phyloP scores from a whole-genome alignment of 2,888 invertebrate genomes.

The Melieria omissa region DNA sequence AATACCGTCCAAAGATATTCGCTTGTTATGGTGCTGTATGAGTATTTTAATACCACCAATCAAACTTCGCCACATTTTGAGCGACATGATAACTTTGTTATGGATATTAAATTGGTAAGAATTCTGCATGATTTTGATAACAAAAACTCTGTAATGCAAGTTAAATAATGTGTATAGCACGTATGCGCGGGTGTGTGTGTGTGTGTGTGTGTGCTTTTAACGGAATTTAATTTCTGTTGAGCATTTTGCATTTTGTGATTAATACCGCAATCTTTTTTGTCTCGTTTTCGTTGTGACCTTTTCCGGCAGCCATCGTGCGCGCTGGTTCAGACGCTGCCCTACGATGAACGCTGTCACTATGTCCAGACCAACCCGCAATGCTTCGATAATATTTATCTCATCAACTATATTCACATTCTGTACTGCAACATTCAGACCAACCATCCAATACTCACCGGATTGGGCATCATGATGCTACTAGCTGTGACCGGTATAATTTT shows the following conservation, averaged over 20 bases:
- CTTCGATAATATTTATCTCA: conserved; percentile 48
- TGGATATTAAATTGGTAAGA: conserved; percentile 39
- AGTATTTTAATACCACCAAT: conserved; percentile 45
- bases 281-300: background rate
- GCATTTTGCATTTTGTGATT: background rate
- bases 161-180: too few species aligned
- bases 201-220: background rate
- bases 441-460: conserved; percentile 32
- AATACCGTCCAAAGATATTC: background rate
- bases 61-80: conserved; percentile 41
- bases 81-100: conserved; percentile 44
- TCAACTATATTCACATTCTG: conserved; percentile 62
- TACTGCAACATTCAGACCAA: conserved; percentile 61
- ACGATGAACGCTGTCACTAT: conserved; percentile 60
- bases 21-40: conserved; percentile 34
- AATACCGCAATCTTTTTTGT: background rate
- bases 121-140: background rate
- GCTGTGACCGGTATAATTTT: conserved; percentile 66
- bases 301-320: conserved; percentile 32
- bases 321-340: conserved; percentile 28
- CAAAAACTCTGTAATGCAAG: background rate
- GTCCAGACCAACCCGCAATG: conserved; percentile 59
- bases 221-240: background rate
- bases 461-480: conserved; percentile 39
- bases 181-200: background rate